Conservation (phyloP, 2,113 vertebrate species). For the Coptodon rendalli region DNA sequence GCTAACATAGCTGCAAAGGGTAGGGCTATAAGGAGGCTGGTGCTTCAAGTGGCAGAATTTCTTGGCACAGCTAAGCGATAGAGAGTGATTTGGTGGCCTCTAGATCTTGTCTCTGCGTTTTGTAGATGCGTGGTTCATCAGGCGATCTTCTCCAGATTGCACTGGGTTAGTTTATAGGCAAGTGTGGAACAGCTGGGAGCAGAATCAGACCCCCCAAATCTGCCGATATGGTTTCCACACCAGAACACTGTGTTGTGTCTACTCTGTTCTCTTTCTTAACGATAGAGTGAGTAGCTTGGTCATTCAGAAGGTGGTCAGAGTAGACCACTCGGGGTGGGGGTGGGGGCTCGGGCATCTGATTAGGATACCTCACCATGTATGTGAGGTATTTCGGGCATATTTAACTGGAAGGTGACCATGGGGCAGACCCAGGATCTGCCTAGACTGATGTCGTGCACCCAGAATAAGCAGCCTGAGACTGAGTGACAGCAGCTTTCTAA, state of each 20-base stretch:
- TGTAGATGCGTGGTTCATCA: too few relatives aligned
- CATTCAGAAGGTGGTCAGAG: neutral
- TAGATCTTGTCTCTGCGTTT: too few relatives aligned
- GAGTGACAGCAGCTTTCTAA: neutral
- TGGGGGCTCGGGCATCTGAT: neutral
- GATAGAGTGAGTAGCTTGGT: too few relatives aligned
- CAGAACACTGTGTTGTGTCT: too few relatives aligned
- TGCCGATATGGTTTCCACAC: too few relatives aligned
- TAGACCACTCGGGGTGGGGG: neutral
- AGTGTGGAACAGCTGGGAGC: too few relatives aligned
- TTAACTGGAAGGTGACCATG: neutral
- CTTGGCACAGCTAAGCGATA: neutral
- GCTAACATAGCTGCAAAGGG: neutral
- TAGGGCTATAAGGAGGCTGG: neutral
- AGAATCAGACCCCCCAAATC: too few relatives aligned
- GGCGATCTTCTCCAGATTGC: neutral
- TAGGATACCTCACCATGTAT: neutral
- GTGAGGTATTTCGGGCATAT: neutral
- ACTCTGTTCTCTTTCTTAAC: too few relatives aligned
- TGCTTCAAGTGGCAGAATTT: neutral
- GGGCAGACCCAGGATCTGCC: too few relatives aligned
- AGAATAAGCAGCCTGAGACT: neutral
- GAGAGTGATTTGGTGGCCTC: too few relatives aligned
- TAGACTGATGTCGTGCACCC: neutral
- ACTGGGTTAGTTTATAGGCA: neutral